A percentile compares a stretch with the other conserved stretches of the same genome.
Conservation (phyloP, 2,113 vertebrate genomes). For the Tachysurus fulvidraco region DNA sequence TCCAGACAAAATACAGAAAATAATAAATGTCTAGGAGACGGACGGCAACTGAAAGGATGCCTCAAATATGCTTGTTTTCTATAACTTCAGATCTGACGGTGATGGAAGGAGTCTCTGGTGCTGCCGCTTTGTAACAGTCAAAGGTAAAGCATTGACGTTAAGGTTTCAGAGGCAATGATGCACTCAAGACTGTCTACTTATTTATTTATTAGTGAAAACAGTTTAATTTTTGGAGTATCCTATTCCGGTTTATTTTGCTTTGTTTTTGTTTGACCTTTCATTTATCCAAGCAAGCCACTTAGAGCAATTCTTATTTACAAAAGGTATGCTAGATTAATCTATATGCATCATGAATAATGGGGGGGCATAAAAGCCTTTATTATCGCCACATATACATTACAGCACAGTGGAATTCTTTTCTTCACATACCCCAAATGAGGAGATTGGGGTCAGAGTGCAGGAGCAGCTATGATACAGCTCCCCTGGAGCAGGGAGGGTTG, state of each 20-base stretch:
- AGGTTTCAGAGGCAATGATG: no score
- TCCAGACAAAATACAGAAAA: not conserved
- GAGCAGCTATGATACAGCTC: no score
- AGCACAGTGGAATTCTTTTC: no score
- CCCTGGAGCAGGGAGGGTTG: no score
- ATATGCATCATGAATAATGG: not conserved
- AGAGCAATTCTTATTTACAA: not conserved
- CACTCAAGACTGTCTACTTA: not conserved
- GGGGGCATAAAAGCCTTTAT: no score
- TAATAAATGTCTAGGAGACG: not conserved
- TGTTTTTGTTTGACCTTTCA: not conserved
- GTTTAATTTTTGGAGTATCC: not conserved
- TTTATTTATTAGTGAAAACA: not conserved
- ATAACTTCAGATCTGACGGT: not conserved
- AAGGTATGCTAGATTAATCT: not conserved
- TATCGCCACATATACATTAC: no score
- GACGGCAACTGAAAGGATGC: not conserved
- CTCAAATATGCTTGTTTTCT: not conserved
- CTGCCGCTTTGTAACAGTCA: not conserved
- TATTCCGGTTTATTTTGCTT: not conserved
- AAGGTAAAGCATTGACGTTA: no score
- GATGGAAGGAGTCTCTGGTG: not conserved
- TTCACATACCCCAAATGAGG: no score
- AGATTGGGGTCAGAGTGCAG: no score
- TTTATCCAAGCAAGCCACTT: not conserved